Evolutionary conservation across 2,113 vertebrate species (phyloP), one percentile per base, ranked within the genome.

Genomic region (Nycticryphes semicollaris): DNA sequence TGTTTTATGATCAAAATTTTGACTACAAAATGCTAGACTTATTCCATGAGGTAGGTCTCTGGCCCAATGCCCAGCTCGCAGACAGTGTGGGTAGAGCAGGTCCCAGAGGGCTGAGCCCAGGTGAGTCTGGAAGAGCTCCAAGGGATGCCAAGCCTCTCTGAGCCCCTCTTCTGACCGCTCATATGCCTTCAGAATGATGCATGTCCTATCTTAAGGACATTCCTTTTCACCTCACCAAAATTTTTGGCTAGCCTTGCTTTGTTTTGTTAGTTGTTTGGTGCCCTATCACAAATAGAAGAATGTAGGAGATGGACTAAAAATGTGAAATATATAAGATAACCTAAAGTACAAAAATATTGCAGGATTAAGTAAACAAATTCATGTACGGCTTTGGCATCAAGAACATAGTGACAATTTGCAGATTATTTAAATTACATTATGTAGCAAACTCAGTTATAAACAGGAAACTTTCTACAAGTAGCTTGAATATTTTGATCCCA

Each of bases 41-140:
- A 4, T 4, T 23, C 3, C 24, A 35, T 13, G 54, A 21, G 1
- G 2, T 4, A 30, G 45, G 31, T 37, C 35, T 17, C 57, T 30
- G 14, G 15, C 7, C 39, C 37, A 18, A 15, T 0, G 0, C 59
- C n/a, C n/a, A 3, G 39, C 39, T 41, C 24, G 6, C 25, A 12
- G 33, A 11, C 3, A 1, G 7, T 3, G 35, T 53, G 43, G 56
- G 18, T 1, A 67, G 51, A 30, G 20, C 27, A 37, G 41, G 48
- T 18, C 4, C 2, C 63, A 12, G 35, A 7, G 75, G 7, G 28
- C 33, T 60, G 9, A 8, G 48, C 15, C 37, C 25, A 23, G 30
- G 11, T 10, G 17, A 41, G 23, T 21, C 1, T 9, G n/a, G 30
- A 48, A 31, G 3, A 39, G 30, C 47, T 74, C 47, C 54, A 35